These are phyloP conservation scores for Lepus timidus DNA, from an alignment of 2,113 vertebrate species.

Conservation along the genomic window DNA sequence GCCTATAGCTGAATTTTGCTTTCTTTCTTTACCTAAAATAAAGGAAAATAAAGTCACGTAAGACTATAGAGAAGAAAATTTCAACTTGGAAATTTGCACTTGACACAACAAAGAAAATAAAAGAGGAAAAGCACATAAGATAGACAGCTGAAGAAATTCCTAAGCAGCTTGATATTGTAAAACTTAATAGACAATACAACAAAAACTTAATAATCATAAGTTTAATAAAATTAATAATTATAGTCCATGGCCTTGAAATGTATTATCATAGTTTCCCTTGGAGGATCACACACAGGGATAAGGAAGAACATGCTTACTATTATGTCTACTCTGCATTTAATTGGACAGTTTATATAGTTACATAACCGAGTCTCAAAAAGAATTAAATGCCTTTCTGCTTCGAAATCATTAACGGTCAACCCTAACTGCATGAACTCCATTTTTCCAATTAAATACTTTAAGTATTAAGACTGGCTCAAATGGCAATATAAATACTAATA, in stretches of 20 bases:
- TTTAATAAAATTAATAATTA: constrained; percentile 30
- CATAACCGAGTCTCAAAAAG: not conserved
- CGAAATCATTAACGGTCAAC: not conserved
- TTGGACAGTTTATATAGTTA: not conserved
- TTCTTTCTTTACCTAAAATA: constrained; percentile 26
- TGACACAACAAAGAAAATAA: not conserved
- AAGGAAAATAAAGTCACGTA: not conserved
- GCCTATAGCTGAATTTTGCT: not conserved
- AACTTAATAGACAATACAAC: constrained; percentile 7
- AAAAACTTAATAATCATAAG: constrained; percentile 6
- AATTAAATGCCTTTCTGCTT: not conserved
- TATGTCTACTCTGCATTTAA: not conserved
- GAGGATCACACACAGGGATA: not conserved
- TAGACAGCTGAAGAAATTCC: not conserved
- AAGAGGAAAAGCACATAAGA: not conserved
- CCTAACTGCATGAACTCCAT: not conserved
- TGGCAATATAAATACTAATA: not conserved
- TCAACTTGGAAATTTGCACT: constrained; percentile 21
- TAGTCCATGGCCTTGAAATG: not conserved
- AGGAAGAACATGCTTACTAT: not conserved
- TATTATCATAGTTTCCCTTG: not conserved
- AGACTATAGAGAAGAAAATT: not conserved
- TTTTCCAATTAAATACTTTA: not conserved
- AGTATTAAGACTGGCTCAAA: constrained; percentile 17
- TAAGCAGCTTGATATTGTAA: constrained; percentile 45